phyloP scores from a whole-genome alignment of 2,797 vertebrate genomes.

The Silurus aristotelis region DNA sequence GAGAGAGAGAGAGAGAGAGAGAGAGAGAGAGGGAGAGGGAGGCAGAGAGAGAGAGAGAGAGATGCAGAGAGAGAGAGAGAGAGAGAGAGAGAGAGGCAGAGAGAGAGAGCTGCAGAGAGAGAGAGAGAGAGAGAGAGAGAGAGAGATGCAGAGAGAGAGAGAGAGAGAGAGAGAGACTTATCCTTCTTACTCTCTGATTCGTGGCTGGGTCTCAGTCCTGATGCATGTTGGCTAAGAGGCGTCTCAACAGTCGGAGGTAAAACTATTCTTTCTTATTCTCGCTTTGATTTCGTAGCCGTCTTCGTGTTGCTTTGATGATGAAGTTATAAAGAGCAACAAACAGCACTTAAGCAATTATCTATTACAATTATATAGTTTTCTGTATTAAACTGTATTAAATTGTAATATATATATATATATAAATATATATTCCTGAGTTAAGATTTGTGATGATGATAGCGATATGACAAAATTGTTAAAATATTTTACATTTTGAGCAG shows the following conservation, averaged over 20 bases:
- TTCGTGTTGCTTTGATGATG: not conserved
- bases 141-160: conserved; percentile 31
- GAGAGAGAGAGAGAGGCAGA: conserved; percentile 53
- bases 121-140: conserved; percentile 48
- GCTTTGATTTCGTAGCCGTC: not conserved
- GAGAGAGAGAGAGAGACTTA: conserved; percentile 60
- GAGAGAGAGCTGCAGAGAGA: conserved; percentile 59
- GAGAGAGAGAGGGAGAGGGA: conserved; percentile 35
- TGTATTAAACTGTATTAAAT: no score
- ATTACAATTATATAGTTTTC: not conserved
- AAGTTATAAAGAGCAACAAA: not conserved
- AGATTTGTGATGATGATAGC: no score
- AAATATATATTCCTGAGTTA: no score
- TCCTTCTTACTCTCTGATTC: conserved; percentile 53
- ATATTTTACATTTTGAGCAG: no score
- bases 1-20: conserved; percentile 43
- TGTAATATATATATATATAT: no score
- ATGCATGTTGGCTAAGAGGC: conserved; percentile 60
- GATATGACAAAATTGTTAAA: no score
- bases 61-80: conserved; percentile 15
- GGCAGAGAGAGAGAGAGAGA: conserved; percentile 61
- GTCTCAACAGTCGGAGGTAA: conserved; percentile 28
- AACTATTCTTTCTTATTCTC: not conserved
- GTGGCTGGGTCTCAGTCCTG: conserved; percentile 60
- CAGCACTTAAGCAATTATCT: not conserved